A percentile compares a stretch with the other conserved stretches of the same genome.
phyloP scores from a whole-genome alignment of 1,140 invertebrate genomes.

The Orussus abietinus region DNA sequence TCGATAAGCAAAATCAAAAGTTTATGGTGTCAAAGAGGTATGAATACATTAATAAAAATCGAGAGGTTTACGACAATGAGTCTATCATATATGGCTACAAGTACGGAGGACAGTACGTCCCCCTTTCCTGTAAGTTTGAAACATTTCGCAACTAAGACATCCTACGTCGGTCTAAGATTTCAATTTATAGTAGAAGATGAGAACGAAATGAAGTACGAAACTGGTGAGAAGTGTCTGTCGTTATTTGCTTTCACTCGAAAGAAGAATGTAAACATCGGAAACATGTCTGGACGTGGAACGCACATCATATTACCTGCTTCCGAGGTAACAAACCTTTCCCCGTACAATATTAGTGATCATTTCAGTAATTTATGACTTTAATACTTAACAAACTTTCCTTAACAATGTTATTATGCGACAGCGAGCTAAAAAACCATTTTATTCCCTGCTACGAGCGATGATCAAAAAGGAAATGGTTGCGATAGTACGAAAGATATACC shows the following conservation, averaged over 20 bases:
- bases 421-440: slow-evolving; percentile 17
- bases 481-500: slow-evolving; percentile 24
- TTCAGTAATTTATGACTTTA: background rate
- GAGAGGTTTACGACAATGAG: background rate
- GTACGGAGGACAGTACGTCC: background rate
- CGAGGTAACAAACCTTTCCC: background rate
- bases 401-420: slow-evolving; percentile 7
- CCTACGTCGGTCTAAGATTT: no score
- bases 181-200: slow-evolving; percentile 21
- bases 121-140: background rate
- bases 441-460: slow-evolving; percentile 26
- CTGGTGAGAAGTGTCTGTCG: slow-evolving; percentile 15
- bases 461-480: slow-evolving; percentile 19
- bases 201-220: slow-evolving; percentile 12
- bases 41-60: background rate
- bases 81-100: background rate
- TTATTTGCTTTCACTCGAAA: slow-evolving; percentile 20
- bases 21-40: background rate
- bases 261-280: slow-evolving; percentile 18
- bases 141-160: background rate
- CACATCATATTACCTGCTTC: slow-evolving; percentile 22
- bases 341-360: background rate
- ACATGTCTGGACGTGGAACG: slow-evolving; percentile 12
- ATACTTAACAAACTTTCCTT: background rate
- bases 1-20: background rate